Evolutionary conservation across 2,797 vertebrate genomes (phyloP).

Genomic region (Ctenosaura bakeri): DNA sequence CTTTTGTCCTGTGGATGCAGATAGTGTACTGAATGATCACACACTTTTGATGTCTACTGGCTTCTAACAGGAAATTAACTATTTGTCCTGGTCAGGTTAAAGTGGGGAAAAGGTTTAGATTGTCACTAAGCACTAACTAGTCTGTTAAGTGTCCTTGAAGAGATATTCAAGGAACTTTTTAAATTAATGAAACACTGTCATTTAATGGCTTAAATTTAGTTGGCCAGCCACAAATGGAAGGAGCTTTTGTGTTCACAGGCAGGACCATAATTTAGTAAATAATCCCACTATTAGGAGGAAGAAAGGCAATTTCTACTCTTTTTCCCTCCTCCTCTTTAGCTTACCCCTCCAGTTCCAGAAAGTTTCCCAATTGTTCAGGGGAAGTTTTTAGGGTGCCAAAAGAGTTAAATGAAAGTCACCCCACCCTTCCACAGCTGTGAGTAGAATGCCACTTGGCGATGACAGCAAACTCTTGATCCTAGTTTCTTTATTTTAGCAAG

Average conservation of each 20-base stretch:
- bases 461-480: not conserved
- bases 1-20: not conserved
- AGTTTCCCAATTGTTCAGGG: not conserved
- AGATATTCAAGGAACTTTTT: not conserved
- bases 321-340: not conserved
- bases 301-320: not conserved
- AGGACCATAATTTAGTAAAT: not conserved
- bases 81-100: not conserved
- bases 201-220: not conserved
- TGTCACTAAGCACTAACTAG: not conserved
- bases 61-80: not conserved
- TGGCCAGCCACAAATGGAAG: not conserved
- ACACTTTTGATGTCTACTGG: not conserved
- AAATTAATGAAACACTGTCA: not conserved
- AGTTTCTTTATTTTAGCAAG: not conserved
- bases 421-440: not conserved
- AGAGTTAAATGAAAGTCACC: not conserved
- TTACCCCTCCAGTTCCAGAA: not conserved
- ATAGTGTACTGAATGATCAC: not conserved
- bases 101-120: constrained; percentile 4
- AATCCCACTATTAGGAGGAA: not conserved
- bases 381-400: not conserved
- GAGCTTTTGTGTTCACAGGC: not conserved
- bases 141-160: not conserved
- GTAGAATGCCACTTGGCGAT: not conserved